These are phyloP conservation scores for Diglossa brunneiventris DNA, from an alignment of 2,113 vertebrate genomes.

Conservation along the genomic window DNA sequence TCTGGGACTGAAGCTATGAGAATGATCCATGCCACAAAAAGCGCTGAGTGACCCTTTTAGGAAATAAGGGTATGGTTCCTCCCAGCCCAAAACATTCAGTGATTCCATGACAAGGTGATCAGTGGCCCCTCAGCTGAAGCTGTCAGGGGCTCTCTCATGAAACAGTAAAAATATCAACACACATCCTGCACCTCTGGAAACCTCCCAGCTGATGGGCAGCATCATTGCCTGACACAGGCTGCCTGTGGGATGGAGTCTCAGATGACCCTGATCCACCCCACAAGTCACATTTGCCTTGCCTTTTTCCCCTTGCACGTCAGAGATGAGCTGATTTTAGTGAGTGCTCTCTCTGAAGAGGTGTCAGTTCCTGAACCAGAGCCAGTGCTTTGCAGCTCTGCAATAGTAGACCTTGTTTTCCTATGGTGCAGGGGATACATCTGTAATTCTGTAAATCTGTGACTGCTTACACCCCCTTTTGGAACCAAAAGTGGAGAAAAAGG, in stretches of 20 bases:
- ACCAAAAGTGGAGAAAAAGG: slow-evolving; percentile 45
- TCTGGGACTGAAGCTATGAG: neutral
- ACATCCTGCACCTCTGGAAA: neutral
- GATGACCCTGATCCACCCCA: neutral
- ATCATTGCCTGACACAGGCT: neutral
- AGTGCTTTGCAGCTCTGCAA: slow-evolving; percentile 19
- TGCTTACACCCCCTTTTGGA: slow-evolving; percentile 50
- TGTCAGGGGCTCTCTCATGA: neutral
- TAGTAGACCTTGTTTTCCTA: slow-evolving; percentile 58
- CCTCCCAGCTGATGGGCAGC: neutral
- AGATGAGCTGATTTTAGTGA: slow-evolving; percentile 31
- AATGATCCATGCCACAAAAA: neutral
- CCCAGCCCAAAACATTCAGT: neutral
- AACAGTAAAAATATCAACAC: neutral
- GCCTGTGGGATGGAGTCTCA: neutral
- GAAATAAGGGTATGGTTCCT: neutral
- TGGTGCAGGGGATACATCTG: slow-evolving; percentile 48
- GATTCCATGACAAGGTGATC: neutral
- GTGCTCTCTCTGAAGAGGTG: slow-evolving; percentile 52
- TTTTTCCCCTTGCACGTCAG: neutral
- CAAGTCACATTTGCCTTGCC: neutral
- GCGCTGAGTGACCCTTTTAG: neutral
- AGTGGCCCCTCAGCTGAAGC: neutral
- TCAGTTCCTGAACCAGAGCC: slow-evolving; percentile 31
- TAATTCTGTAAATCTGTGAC: slow-evolving; percentile 58